phyloP scores from a whole-genome alignment of 92 coral and sea anemone species.

The Zoanthus sansibaricus region DNA sequence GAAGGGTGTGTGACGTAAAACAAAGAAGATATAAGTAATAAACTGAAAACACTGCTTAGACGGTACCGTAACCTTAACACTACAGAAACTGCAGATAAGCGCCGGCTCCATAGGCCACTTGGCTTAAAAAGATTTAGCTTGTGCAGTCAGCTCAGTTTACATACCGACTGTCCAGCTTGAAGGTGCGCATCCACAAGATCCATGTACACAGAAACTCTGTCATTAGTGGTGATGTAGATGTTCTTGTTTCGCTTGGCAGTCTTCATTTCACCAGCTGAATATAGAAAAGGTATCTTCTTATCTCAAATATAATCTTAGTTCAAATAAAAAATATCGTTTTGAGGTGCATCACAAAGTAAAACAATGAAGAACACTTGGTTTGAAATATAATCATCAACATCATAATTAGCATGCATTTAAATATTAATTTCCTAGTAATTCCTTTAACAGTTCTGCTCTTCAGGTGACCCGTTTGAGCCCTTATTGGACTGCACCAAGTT shows the following conservation, averaged over 20 bases:
- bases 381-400: neutral
- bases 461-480: too few species aligned
- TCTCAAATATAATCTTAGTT: neutral
- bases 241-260: conserved; percentile 72
- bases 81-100: too few species aligned
- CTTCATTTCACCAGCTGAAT: conserved; percentile 52
- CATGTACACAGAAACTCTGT: conserved; percentile 93
- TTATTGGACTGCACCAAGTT: too few species aligned
- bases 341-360: neutral
- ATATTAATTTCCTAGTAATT: neutral
- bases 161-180: conserved; percentile 88
- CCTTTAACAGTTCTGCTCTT: too few species aligned
- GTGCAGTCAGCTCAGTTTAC: neutral
- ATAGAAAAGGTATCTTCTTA: neutral
- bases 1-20: too few species aligned
- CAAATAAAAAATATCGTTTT: neutral
- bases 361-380: neutral
- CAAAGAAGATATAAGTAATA: too few species aligned
- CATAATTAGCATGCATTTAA: neutral
- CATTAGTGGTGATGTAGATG: conserved; percentile 75
- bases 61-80: too few species aligned
- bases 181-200: conserved; percentile 95
- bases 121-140: too few species aligned
- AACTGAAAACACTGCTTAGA: too few species aligned
- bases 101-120: too few species aligned